Evolutionary conservation across 37 sponge, comb jelly and placozoan genomes (phyloP), one percentile per base, ranked within the genome.

Genomic region (Dysidea cf. avara): DNA sequence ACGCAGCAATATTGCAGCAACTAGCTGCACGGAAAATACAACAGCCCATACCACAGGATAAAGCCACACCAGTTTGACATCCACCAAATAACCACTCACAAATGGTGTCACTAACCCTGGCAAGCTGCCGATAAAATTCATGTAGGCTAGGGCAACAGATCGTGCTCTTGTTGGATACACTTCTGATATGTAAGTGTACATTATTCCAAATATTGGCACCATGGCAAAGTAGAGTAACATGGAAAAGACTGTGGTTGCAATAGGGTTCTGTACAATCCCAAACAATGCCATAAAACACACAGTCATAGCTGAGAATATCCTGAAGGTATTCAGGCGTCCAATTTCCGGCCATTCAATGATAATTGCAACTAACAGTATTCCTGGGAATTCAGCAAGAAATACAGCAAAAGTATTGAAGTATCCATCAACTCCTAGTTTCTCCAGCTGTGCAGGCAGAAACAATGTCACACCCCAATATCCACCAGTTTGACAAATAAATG

Each of bases 321-420:
- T 36, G 4, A 86, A 33, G 2, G 87, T 64, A 58, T 86, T 80
- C 4, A 86, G 61, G 54, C 87, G 22, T 2, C 87, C 87, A 18
- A 86, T 61, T 63, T 34, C 16, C 1, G 57, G 71, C 87, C 81
- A 86, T 31, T 86, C 87, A 1, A 69, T 68, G 36, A 86, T 80
- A 26, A 86, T 80, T 14, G 81, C 39, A 53, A 86, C 51, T 32
- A 86, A 66, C 1, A 80, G 32, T 4, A 81, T 75, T 39, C 87
- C 87, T 0, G 87, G 87, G 2, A 86, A 60, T 68, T 86, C 66
- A 0, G 65, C 87, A 13, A 80, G 43, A 48, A 36, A 69, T 0
- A 53, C 53, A 1, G 70, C 60, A 25, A 86, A 80, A 20, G 48
- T 0, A 4, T 53, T 75, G 75, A 86, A 86, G 29, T 86, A 80